phyloP scores from a whole-genome alignment of 2,888 invertebrate genomes.

The Chymomyza caudatula region DNA sequence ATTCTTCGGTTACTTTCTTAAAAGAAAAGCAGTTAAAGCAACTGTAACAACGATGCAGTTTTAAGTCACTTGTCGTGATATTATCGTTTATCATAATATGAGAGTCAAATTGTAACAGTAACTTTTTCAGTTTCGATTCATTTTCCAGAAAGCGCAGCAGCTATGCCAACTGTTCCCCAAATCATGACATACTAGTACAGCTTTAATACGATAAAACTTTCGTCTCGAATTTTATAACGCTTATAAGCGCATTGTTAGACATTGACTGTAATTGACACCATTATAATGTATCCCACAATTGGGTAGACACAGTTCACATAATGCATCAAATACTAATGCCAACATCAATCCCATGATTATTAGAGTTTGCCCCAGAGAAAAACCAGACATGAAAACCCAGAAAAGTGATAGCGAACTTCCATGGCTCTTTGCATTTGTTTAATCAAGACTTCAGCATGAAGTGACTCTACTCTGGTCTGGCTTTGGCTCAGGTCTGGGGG shows the following conservation, averaged over 20 bases:
- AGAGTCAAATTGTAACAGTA: too few relatives aligned
- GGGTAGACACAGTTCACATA: slow-evolving; percentile 29
- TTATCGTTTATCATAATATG: too few relatives aligned
- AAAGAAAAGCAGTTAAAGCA: too few relatives aligned
- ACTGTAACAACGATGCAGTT: too few relatives aligned
- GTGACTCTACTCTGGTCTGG: not conserved
- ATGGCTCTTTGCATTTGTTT: not conserved
- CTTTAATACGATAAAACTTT: not conserved
- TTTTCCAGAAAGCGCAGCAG: too few relatives aligned
- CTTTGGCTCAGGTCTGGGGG: not conserved
- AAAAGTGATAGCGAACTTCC: slow-evolving; percentile 31
- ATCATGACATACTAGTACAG: not conserved
- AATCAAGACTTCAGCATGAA: not conserved
- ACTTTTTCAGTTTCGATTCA: too few relatives aligned
- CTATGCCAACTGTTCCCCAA: not conserved
- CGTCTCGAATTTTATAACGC: not conserved
- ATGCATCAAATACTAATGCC: not conserved
- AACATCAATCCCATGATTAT: slow-evolving; percentile 14
- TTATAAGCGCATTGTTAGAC: not conserved
- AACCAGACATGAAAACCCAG: slow-evolving; percentile 28
- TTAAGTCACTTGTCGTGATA: too few relatives aligned
- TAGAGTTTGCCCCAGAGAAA: slow-evolving; percentile 4
- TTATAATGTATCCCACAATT: not conserved
- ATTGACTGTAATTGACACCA: not conserved
- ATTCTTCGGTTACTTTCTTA: too few relatives aligned